Evolutionary conservation across 2,797 vertebrate genomes (phyloP), one percentile per base, ranked within the genome.

Genomic region (Pygocentrus nattereri): DNA sequence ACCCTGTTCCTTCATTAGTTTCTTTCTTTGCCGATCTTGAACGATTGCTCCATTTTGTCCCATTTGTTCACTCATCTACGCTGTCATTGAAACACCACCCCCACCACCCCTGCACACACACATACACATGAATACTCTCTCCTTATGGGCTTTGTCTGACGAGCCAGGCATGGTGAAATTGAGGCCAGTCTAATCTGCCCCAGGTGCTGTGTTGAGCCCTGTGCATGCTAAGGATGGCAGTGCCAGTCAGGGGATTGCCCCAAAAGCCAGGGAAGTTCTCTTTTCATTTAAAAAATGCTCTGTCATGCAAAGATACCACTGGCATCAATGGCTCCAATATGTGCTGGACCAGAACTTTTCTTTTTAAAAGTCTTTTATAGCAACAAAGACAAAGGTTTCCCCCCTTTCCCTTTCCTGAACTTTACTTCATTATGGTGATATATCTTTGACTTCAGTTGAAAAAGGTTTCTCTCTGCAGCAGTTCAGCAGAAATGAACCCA

Each of bases 181-280:
- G 86, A 85, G 88, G 90, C 89, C 75, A 84, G 89, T 89, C 88
- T 88, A 87, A 85, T 89, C 82, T 88, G 90, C 92, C 90, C 87
- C 85, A 88, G 91, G 89, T 84, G 78, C 88, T 79, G 78, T 67
- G 82, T 84, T 49, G 73, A 86, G 73, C 78, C 81, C 84, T 19
- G 44, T 34, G 52, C 85, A 88, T 86, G 87, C 89, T 82, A 88
- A 79, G 79, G 75, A 87, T 65, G 78, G 88, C 86, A 87, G 79
- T 10, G 70, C 80, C 83, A 79, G 85, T 73, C 82, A 78, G 58
- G 65, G 68, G 41, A 76, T 74, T 58, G 25, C n/a, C 79, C 83
- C 50, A 75, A 74, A 88, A 87, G 69, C 82, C 61, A 13, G 38
- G 38, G 58, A 74, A 72, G 76, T 78, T 85, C 82, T 80, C 13